A percentile compares a stretch with the other conserved stretches of the same genome.
Conservation (phyloP, 30 jellyfish, hydroid and myxozoan genomes). For the Calvadosia cruxmelitensis region DNA sequence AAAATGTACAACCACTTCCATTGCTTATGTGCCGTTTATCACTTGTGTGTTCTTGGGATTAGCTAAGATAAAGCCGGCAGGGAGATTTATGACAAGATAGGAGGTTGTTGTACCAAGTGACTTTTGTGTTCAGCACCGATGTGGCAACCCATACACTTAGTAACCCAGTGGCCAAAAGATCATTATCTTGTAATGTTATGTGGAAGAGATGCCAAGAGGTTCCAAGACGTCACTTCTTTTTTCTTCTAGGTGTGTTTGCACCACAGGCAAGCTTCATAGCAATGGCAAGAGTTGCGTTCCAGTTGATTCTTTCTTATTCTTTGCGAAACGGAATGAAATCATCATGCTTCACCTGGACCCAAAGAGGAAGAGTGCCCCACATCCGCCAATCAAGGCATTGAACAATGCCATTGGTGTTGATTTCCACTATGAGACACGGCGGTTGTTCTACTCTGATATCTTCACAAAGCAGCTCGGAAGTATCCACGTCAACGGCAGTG, state of each 20-base stretch:
- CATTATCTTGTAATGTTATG: no score
- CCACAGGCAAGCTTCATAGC: conserved; percentile 53
- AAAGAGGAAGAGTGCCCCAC: conserved; percentile 39
- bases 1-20: no score
- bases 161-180: no score
- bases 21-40: no score
- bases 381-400: conserved; percentile 49
- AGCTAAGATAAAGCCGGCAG: no score
- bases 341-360: conserved; percentile 59
- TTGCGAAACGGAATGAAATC: conserved; percentile 85
- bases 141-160: no score
- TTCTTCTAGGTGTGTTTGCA: conserved; percentile 67
- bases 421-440: conserved; percentile 32
- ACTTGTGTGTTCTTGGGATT: no score
- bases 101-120: no score
- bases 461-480: conserved; percentile 72
- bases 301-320: conserved; percentile 37
- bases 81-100: no score
- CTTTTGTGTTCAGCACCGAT: no score
- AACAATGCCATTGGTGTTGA: conserved; percentile 88
- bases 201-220: no score
- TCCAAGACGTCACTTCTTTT: no score
- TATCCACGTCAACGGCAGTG: conserved; percentile 52
- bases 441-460: conserved; percentile 75
- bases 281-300: conserved; percentile 49